phyloP scores from a whole-genome alignment of 1,140 invertebrate genomes.

The Drosophila melanogaster region DNA sequence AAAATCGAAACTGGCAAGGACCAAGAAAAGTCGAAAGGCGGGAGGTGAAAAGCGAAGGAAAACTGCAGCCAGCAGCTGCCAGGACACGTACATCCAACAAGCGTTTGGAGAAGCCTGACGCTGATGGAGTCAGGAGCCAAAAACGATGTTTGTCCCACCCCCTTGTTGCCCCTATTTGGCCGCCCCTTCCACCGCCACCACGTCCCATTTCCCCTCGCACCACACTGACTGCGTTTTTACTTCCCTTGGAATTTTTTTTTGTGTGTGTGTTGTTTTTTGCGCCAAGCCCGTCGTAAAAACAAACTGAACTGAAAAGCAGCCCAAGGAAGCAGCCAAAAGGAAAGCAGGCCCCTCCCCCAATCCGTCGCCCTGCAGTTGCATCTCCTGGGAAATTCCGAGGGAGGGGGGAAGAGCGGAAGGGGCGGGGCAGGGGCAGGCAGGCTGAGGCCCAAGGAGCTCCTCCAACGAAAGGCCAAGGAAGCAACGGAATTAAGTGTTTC shows the following conservation, averaged over 20 bases:
- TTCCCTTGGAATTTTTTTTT: conserved; percentile 3
- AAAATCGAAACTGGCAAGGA: conserved; percentile 30
- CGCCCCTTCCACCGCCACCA: not conserved
- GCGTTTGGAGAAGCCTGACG: conserved; percentile 61
- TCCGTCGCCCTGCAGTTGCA: not conserved
- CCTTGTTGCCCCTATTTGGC: not conserved
- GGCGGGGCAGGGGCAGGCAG: too few relatives aligned
- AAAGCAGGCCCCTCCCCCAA: conserved; percentile 15
- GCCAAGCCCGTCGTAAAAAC: conserved; percentile 72
- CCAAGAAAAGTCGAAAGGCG: not conserved
- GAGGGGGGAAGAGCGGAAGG: not conserved
- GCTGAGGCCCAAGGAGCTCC: conserved; percentile 23
- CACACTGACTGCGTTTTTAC: conserved; percentile 38
- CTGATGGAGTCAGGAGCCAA: conserved; percentile 60
- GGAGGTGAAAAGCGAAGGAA: conserved; percentile 8
- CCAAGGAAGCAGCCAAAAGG: conserved; percentile 41
- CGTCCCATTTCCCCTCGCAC: not conserved
- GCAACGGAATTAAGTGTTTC: conserved; percentile 13
- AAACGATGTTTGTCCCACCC: conserved; percentile 47
- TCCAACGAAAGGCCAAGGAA: conserved; percentile 40
- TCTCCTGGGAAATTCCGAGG: conserved; percentile 28
- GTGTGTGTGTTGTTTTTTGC: conserved; percentile 45
- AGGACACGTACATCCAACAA: conserved; percentile 72
- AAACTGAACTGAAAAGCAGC: conserved; percentile 71
- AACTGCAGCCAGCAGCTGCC: conserved; percentile 76